Conservation (phyloP, 2,888 invertebrate species). For the Tupiocoris notatus region DNA sequence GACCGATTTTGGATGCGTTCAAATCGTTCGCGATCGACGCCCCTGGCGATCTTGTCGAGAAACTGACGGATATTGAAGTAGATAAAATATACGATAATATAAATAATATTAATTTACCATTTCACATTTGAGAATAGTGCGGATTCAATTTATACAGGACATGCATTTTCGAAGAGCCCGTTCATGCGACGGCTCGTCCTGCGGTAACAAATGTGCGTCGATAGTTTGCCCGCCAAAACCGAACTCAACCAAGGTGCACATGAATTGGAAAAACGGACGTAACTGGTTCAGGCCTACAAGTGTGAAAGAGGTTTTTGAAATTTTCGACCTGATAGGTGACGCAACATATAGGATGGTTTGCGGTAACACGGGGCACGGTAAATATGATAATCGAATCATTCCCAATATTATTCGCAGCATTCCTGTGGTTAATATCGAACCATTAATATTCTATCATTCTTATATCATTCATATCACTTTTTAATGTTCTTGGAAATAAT, state of each 20-base stretch:
- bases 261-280: slow-evolving; percentile 49
- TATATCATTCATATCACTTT: neutral
- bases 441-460: no score
- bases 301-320: slow-evolving; percentile 60
- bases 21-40: slow-evolving; percentile 62
- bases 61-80: slow-evolving; percentile 54
- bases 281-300: slow-evolving; percentile 63
- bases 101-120: no score
- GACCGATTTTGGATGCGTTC: slow-evolving; percentile 75
- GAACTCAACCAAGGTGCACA: neutral
- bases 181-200: slow-evolving; percentile 16
- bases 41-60: slow-evolving; percentile 57
- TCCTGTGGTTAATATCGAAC: neutral
- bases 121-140: no score
- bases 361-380: slow-evolving; percentile 68
- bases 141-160: slow-evolving; percentile 6
- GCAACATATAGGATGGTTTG: slow-evolving; percentile 63
- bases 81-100: no score
- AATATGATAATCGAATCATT: no score
- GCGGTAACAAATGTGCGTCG: slow-evolving; percentile 21
- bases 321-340: slow-evolving; percentile 56
- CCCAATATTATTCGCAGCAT: neutral
- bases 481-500: neutral
- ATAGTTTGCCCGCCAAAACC: slow-evolving; percentile 22
- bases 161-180: slow-evolving; percentile 4